Conservation (phyloP, 2,888 invertebrate genomes). For the Chironomus tentans region DNA sequence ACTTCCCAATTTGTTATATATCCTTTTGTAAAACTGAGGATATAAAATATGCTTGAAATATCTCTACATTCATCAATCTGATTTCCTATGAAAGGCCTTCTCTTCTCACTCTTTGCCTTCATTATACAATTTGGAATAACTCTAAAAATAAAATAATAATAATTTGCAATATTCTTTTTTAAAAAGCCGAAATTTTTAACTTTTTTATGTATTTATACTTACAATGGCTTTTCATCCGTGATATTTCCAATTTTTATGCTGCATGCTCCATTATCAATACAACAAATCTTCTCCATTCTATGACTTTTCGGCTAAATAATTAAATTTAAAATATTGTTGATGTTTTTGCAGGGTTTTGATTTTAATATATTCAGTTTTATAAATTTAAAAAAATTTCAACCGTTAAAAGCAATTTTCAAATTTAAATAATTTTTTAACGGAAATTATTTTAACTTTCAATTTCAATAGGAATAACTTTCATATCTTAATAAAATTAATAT, state of each 20-base stretch:
- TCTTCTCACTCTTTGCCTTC: slow-evolving; percentile 94
- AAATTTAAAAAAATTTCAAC: too few relatives aligned
- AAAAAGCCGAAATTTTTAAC: slow-evolving; percentile 1
- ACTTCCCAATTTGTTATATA: slow-evolving; percentile 94
- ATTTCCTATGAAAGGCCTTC: slow-evolving; percentile 84
- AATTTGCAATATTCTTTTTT: too few relatives aligned
- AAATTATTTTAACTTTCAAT: too few relatives aligned
- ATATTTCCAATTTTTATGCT: slow-evolving; percentile 79
- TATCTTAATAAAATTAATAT: too few relatives aligned
- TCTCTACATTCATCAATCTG: slow-evolving; percentile 97
- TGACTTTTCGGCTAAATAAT: background rate
- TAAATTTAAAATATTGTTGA: background rate
- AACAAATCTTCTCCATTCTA: slow-evolving; percentile 36
- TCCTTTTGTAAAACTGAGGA: slow-evolving; percentile 90
- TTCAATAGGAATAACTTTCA: too few relatives aligned
- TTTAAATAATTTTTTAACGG: too few relatives aligned
- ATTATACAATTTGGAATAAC: slow-evolving; percentile 90
- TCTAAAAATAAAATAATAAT: too few relatives aligned
- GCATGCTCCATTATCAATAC: slow-evolving; percentile 84
- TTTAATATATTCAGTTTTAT: too few relatives aligned
- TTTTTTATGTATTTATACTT: too few relatives aligned
- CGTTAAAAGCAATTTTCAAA: too few relatives aligned
- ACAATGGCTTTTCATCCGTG: slow-evolving; percentile 57
- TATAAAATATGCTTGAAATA: slow-evolving; percentile 87
- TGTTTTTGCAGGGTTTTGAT: background rate